Base-by-base conservation (phyloP, 1,140 invertebrate species). In the Drosophila teissieri region DNA sequence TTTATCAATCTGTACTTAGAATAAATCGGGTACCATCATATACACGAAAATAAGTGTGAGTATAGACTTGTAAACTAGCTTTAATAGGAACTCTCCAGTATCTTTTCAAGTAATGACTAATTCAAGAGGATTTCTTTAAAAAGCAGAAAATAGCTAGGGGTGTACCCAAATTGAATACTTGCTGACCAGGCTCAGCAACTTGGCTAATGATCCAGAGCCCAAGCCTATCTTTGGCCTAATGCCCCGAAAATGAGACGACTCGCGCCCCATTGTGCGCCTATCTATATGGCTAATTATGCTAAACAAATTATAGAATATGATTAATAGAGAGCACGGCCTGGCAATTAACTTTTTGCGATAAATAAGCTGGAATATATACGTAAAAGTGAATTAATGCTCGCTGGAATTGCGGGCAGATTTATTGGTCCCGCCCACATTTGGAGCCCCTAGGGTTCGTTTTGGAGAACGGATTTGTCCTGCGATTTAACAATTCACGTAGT, bases 271-370 rank as follows among this genome's bases (percentile, higher is more conserved):
- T 17, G 12, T 14, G 6, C 36, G 22, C 34, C 57, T 44, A 58
- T 42, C 62, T 60, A 37, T 54, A 74, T 48, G 63, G 61, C 82
- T 86, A 86, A 86, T 86, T 86, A 88, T 78, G 79, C 78, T 86
- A 78, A 86, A 62, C 83, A 86, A 86, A 86, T 86, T 86, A 86
- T 78, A 61, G 57, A 70, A 86, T 75, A 82, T 86, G 78, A 86
- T 86, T 86, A 86, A 86, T 82, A 82, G 82, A 63, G 82, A 72
- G 69, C 78, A 85, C 68, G 68, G 82, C 27, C 65, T 72, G 75
- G 82, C 81, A 86, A 86, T 86, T 86, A 86, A 81, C 74, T 81
- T 86, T 78, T 74, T 81, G 78, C 57, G 74, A 86, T 86, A 81
- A 70, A 70, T 70, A 70, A 53, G 70, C 40, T 60, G 36, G 52